Evolutionary conservation across 2,113 vertebrate species (phyloP).

Genomic region (Raja brachyura): DNA sequence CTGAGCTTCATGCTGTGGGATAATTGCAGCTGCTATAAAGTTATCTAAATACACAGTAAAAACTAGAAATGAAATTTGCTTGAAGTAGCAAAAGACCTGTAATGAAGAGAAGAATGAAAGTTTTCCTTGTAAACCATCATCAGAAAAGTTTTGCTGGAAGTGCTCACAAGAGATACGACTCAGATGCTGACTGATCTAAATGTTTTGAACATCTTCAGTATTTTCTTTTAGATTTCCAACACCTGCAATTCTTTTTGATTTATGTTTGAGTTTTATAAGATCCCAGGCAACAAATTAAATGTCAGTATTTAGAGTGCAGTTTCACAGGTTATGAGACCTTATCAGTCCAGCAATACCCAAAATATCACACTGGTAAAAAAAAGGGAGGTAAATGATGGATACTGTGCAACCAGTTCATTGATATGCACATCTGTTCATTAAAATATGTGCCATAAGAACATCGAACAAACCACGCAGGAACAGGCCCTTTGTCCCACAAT

Average conservation of each 20-base stretch:
- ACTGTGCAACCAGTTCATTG: background rate
- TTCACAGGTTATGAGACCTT: background rate
- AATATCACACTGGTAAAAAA: background rate
- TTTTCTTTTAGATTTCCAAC: too few species aligned
- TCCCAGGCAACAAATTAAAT: background rate
- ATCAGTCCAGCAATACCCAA: background rate
- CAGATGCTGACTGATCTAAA: background rate
- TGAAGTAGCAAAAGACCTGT: background rate
- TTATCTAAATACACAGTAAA: background rate
- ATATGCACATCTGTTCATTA: background rate
- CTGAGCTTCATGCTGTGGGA: background rate
- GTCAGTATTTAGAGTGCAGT: background rate
- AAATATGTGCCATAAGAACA: too few species aligned
- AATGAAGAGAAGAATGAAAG: background rate
- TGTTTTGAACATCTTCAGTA: background rate
- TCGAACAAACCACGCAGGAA: too few species aligned
- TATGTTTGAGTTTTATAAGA: background rate
- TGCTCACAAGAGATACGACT: background rate
- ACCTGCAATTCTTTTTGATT: background rate
- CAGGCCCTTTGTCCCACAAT: too few species aligned
- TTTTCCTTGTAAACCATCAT: background rate
- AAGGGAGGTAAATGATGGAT: background rate
- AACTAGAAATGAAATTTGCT: background rate
- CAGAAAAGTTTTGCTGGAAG: background rate
- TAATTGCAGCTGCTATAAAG: background rate